Evolutionary conservation across 2,888 invertebrate species (phyloP).

Genomic region (Notodonta dromedarius): DNA sequence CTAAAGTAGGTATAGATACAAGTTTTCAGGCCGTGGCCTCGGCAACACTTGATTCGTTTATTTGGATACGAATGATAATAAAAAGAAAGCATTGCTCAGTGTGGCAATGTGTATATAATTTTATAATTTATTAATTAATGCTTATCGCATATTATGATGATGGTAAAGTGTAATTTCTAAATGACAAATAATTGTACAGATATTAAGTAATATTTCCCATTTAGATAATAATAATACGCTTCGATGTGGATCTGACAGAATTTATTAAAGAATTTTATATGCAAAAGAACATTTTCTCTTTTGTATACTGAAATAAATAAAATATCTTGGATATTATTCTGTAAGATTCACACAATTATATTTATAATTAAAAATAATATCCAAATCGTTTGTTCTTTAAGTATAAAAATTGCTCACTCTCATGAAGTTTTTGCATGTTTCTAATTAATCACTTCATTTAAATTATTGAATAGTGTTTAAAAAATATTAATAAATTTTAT

Average conservation of each 20-base stretch:
- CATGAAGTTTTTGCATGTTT: conserved; percentile 66
- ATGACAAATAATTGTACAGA: conserved; percentile 75
- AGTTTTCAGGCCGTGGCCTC: conserved; percentile 6
- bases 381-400: conserved; percentile 37
- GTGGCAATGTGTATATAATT: conserved; percentile 27
- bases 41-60: not conserved
- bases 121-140: conserved; percentile 36
- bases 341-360: conserved; percentile 18
- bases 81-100: conserved; percentile 27
- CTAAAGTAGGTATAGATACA: no score
- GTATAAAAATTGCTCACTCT: conserved; percentile 70
- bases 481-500: conserved; percentile 57
- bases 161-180: conserved; percentile 79
- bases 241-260: conserved; percentile 37
- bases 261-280: conserved; percentile 9
- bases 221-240: conserved; percentile 41
- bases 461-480: conserved; percentile 48
- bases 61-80: conserved; percentile 17
- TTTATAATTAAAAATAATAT: conserved; percentile 15
- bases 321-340: conserved; percentile 15
- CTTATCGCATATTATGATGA: conserved; percentile 35
- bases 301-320: not conserved
- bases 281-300: not conserved
- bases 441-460: conserved; percentile 64
- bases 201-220: conserved; percentile 44